These are phyloP conservation scores for Marmota flaviventris DNA, from an alignment of 2,113 vertebrate species.

Conservation along the genomic window DNA sequence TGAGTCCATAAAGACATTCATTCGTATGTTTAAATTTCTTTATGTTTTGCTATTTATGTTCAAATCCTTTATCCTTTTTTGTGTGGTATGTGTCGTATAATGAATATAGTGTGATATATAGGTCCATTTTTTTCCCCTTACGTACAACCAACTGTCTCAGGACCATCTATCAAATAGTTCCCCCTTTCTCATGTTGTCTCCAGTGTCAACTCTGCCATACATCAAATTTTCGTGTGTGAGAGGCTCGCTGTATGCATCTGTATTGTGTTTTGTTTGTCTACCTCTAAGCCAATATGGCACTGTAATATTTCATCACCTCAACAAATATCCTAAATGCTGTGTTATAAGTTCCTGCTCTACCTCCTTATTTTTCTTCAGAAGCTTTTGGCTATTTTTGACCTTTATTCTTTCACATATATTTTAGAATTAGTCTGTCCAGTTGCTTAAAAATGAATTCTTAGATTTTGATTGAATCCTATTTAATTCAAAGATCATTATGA, in stretches of 20 bases:
- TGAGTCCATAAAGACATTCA: background rate
- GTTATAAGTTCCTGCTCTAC: background rate
- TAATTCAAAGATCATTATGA: conserved; percentile 45
- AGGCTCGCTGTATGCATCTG: too few species aligned
- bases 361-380: background rate
- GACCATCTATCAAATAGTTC: too few species aligned
- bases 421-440: background rate
- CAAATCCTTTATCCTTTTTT: background rate
- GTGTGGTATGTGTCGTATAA: background rate
- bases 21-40: background rate
- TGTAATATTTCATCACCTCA: too few species aligned
- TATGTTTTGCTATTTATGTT: background rate
- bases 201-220: too few species aligned
- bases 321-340: background rate
- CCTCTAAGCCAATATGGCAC: too few species aligned
- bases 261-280: too few species aligned
- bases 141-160: too few species aligned
- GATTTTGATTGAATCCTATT: conserved; percentile 17
- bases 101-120: background rate
- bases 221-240: too few species aligned
- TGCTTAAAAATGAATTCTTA: background rate
- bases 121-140: background rate
- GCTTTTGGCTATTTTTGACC: background rate
- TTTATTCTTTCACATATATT: background rate
- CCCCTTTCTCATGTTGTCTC: too few species aligned